Conservation (phyloP, 2,888 invertebrate species). For the Ecliptopera silaceata region DNA sequence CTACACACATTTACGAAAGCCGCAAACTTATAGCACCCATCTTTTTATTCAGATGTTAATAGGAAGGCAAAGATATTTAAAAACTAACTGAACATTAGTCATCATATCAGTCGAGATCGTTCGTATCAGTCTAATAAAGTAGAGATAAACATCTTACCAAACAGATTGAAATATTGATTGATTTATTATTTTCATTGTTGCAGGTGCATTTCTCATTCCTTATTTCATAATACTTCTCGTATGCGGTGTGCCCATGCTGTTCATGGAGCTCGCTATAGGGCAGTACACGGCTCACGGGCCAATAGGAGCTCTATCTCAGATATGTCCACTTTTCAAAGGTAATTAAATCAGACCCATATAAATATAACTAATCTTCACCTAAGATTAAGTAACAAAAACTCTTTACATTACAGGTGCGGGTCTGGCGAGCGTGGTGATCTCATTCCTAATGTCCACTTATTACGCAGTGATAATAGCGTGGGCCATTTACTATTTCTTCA, state of each 20-base stretch:
- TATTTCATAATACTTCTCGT: slow-evolving; percentile 95
- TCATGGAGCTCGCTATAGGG: slow-evolving; percentile 96
- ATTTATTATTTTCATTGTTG: slow-evolving; percentile 47
- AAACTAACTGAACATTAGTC: too few species aligned
- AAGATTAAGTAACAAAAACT: not conserved
- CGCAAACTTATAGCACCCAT: too few species aligned
- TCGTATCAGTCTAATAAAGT: too few species aligned
- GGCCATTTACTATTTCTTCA: slow-evolving; percentile 96
- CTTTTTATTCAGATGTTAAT: too few species aligned
- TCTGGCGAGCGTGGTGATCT: slow-evolving; percentile 95
- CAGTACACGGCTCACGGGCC: slow-evolving; percentile 97
- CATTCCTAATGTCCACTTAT: slow-evolving; percentile 97
- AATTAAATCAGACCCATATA: slow-evolving; percentile 39
- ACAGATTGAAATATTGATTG: too few species aligned
- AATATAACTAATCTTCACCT: not conserved
- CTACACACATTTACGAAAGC: too few species aligned
- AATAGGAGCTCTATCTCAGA: slow-evolving; percentile 94
- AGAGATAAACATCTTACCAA: too few species aligned
- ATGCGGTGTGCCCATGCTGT: slow-evolving; percentile 95
- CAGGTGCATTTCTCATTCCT: slow-evolving; percentile 97
- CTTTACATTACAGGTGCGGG: slow-evolving; percentile 90
- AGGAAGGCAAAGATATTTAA: too few species aligned
- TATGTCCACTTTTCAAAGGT: slow-evolving; percentile 97
- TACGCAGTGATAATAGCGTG: slow-evolving; percentile 98
- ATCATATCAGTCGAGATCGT: too few species aligned